These are phyloP conservation scores for Sturnus vulgaris DNA, from an alignment of 2,113 vertebrate species.

Conservation along the genomic window DNA sequence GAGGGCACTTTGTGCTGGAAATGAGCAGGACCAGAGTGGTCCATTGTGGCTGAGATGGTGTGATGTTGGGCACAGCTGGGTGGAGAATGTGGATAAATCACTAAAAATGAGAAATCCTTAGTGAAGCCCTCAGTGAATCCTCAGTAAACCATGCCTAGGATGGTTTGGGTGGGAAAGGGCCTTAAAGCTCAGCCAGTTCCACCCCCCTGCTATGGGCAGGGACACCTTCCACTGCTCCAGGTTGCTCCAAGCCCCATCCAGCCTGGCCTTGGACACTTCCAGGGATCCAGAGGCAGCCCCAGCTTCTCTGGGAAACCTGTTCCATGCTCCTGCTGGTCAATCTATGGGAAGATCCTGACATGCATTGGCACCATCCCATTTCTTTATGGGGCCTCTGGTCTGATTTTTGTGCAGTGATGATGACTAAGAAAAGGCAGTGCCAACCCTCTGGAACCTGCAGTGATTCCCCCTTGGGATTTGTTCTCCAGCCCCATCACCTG, in stretches of 20 bases:
- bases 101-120: not conserved
- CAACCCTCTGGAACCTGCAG: not conserved
- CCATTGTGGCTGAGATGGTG: accelerated
- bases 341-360: not conserved
- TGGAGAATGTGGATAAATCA: not conserved
- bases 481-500: not conserved
- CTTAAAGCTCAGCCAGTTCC: not conserved
- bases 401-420: not conserved
- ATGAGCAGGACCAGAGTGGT: not conserved
- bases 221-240: not conserved
- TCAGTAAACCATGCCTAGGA: not conserved
- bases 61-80: too few relatives aligned
- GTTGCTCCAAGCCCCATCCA: accelerated
- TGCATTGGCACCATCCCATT: not conserved
- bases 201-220: not conserved
- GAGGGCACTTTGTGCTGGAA: not conserved
- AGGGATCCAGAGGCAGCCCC: not conserved
- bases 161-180: not conserved
- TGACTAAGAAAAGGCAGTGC: not conserved
- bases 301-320: not conserved
- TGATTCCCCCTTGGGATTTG: not conserved
- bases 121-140: not conserved
- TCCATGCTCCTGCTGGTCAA: not conserved
- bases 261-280: not conserved
- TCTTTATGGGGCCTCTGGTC: not conserved